Percentiles rank a stretch among this genome's conserved stretches.
Evolutionary conservation across 1,140 invertebrate genomes (phyloP).

Genomic region (Coenobita brevimanus): DNA sequence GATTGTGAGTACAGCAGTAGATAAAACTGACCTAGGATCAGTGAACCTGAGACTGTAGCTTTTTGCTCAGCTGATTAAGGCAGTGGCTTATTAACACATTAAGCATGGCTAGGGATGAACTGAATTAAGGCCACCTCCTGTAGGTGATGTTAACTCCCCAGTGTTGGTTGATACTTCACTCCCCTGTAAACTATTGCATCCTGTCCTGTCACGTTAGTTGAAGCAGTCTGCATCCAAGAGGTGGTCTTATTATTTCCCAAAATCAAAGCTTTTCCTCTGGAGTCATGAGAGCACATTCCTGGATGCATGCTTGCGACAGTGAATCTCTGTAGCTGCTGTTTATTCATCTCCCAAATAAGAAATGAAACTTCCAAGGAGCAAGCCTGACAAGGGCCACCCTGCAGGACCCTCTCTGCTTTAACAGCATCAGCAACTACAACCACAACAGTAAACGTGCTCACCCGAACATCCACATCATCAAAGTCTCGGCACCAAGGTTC

Average conservation of each 20-base stretch:
- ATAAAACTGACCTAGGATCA: conserved; percentile 64
- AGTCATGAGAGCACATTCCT: conserved; percentile 53
- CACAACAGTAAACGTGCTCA: conserved; percentile 66
- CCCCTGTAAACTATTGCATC: conserved; percentile 33
- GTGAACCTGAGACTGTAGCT: conserved; percentile 61
- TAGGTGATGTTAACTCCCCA: conserved; percentile 37
- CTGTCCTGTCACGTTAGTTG: conserved; percentile 36
- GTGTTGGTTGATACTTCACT: conserved; percentile 29
- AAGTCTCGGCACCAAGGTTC: conserved; percentile 64
- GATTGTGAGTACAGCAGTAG: conserved; percentile 56
- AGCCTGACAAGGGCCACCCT: conserved; percentile 61
- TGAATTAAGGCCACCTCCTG: conserved; percentile 55
- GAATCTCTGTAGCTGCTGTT: conserved; percentile 53
- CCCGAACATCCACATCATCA: conserved; percentile 64
- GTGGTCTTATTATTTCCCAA: conserved; percentile 59
- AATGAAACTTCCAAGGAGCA: conserved; percentile 53
- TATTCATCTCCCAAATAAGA: conserved; percentile 43
- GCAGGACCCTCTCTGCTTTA: conserved; percentile 61
- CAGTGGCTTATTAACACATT: conserved; percentile 61
- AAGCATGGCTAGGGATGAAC: conserved; percentile 62
- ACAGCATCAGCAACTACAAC: conserved; percentile 65
- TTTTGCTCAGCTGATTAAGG: conserved; percentile 65
- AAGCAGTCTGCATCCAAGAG: conserved; percentile 54
- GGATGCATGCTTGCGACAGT: conserved; percentile 63
- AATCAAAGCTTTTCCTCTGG: conserved; percentile 30